Evolutionary conservation across 2,113 vertebrate species (phyloP).

Genomic region (Hippocampus abdominalis): DNA sequence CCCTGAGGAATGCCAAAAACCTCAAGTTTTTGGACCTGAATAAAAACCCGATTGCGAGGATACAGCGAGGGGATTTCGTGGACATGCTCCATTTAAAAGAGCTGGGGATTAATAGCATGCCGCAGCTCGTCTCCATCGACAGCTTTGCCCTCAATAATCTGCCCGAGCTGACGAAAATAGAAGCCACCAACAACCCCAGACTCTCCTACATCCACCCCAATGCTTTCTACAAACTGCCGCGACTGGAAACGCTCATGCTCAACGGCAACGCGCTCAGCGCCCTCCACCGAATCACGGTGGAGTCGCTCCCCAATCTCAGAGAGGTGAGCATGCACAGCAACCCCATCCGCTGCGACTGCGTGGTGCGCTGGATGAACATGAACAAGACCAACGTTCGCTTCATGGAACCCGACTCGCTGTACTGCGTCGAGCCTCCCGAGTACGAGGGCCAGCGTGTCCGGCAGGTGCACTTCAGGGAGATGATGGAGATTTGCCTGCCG

Average conservation of each 20-base stretch:
- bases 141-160: conserved; percentile 93
- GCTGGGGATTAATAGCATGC: conserved; percentile 97
- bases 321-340: conserved; percentile 98
- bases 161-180: conserved; percentile 96
- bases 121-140: conserved; percentile 93
- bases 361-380: conserved; percentile 98
- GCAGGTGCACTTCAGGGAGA: conserved; percentile 94
- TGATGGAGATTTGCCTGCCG: conserved; percentile 97
- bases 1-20: conserved; percentile 83
- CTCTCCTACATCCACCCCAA: conserved; percentile 95
- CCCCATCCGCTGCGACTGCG: conserved; percentile 95
- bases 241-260: conserved; percentile 92
- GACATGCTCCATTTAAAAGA: conserved; percentile 97
- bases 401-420: conserved; percentile 94
- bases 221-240: conserved; percentile 91
- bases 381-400: conserved; percentile 93
- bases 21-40: conserved; percentile 98
- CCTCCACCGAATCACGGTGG: conserved; percentile 88
- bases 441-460: conserved; percentile 93
- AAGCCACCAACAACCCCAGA: conserved; percentile 97
- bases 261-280: conserved; percentile 94
- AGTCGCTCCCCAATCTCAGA: conserved; percentile 90
- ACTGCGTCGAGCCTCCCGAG: conserved; percentile 93
- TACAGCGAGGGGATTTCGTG: conserved; percentile 91
- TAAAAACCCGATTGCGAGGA: conserved; percentile 94